Conservation (phyloP, 2,888 invertebrate species). For the Dorcus hopei region DNA sequence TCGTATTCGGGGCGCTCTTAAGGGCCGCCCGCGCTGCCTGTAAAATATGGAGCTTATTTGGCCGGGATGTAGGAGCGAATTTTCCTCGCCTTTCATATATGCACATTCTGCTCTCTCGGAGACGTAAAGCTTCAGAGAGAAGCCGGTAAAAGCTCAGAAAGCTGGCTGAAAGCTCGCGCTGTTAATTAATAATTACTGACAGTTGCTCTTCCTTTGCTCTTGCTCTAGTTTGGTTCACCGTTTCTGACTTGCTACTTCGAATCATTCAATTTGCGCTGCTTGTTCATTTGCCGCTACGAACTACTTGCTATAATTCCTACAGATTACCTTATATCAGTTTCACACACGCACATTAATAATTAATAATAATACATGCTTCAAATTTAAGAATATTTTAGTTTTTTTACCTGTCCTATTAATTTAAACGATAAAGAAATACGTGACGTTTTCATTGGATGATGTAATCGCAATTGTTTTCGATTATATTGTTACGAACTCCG, state of each 20-base stretch:
- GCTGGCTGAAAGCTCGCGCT: slow-evolving; percentile 52
- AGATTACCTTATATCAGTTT: too few species aligned
- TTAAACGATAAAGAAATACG: too few species aligned
- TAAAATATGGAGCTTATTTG: slow-evolving; percentile 14
- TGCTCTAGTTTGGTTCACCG: slow-evolving; percentile 9
- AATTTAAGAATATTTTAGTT: too few species aligned
- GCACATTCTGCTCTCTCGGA: slow-evolving; percentile 45
- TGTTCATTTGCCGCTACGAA: slow-evolving; percentile 10
- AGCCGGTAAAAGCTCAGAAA: slow-evolving; percentile 54
- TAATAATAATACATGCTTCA: too few species aligned
- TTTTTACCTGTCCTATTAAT: too few species aligned
- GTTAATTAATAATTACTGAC: slow-evolving; percentile 56
- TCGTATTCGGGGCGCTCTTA: slow-evolving; percentile 26
- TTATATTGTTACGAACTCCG: too few species aligned
- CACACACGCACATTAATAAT: too few species aligned
- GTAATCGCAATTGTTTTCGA: too few species aligned
- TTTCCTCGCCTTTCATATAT: slow-evolving; percentile 39
- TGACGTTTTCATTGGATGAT: too few species aligned
- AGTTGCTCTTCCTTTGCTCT: slow-evolving; percentile 50
- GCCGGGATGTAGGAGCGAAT: slow-evolving; percentile 23
- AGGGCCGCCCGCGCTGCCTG: slow-evolving; percentile 6
- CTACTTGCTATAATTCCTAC: too few species aligned
- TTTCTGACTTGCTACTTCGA: slow-evolving; percentile 8
- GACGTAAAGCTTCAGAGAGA: slow-evolving; percentile 46
- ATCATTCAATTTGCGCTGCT: background rate